Evolutionary conservation across 2,797 vertebrate species (phyloP).

Genomic region (Melanotaenia pygmaea): DNA sequence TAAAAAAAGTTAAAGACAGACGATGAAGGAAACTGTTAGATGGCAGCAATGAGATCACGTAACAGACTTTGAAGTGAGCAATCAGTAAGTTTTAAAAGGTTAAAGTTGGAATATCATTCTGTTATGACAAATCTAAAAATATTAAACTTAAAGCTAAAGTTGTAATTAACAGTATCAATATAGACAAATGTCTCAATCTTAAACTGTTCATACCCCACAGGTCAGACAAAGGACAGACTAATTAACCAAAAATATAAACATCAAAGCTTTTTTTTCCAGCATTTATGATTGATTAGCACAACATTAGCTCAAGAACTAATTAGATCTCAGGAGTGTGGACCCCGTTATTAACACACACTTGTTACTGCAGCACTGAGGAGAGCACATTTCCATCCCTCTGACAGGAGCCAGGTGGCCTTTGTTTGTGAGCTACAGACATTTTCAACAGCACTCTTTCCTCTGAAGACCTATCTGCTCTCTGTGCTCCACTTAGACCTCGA

Average conservation of each 20-base stretch:
- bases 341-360: constrained; percentile 59
- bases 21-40: neutral
- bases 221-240: constrained; percentile 33
- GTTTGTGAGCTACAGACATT: constrained; percentile 65
- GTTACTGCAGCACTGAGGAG: constrained; percentile 41
- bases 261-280: constrained; percentile 41
- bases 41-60: neutral
- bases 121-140: no score
- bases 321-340: constrained; percentile 59
- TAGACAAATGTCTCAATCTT: constrained; percentile 1
- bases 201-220: constrained; percentile 1
- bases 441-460: constrained; percentile 70
- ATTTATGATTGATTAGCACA: constrained; percentile 67
- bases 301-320: constrained; percentile 67
- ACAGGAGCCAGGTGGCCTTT: constrained; percentile 73
- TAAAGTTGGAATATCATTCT: neutral
- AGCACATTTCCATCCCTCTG: constrained; percentile 59
- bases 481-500: constrained; percentile 78
- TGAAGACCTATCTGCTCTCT: constrained; percentile 72
- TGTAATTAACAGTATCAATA: neutral
- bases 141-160: neutral
- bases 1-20: neutral
- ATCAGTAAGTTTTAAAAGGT: constrained; percentile 2
- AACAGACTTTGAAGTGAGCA: constrained; percentile 4
- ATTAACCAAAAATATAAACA: constrained; percentile 57